A percentile compares a stretch with the other conserved stretches of the same genome.
Evolutionary conservation across 2,888 invertebrate genomes (phyloP).

Genomic region (Subacronicta megacephala): DNA sequence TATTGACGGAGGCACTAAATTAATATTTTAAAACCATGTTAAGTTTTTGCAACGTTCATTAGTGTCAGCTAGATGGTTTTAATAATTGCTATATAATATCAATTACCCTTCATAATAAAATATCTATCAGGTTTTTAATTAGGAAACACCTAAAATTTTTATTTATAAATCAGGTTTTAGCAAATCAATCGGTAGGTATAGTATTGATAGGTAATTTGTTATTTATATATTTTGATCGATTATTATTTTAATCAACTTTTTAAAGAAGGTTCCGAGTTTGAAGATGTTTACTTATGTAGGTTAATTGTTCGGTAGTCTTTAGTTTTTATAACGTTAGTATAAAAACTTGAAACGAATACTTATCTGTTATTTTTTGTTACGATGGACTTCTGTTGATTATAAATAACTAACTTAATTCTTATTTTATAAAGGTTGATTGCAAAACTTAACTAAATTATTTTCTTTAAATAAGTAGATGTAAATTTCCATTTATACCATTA

Average conservation of each 20-base stretch:
- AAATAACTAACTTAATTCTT: neutral
- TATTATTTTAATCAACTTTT: slow-evolving; percentile 43
- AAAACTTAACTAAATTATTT: too few species aligned
- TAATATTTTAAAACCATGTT: slow-evolving; percentile 35
- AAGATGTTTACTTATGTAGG: slow-evolving; percentile 28
- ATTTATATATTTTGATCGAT: slow-evolving; percentile 30
- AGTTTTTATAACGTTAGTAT: slow-evolving; percentile 10
- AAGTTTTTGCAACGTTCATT: slow-evolving; percentile 49
- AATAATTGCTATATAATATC: slow-evolving; percentile 43
- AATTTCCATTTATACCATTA: too few species aligned
- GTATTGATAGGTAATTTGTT: slow-evolving; percentile 29
- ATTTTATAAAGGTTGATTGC: neutral
- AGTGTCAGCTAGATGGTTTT: slow-evolving; percentile 42
- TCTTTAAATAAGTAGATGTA: too few species aligned
- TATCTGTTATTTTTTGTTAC: slow-evolving; percentile 10
- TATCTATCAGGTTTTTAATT: slow-evolving; percentile 39
- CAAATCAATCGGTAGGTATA: slow-evolving; percentile 11
- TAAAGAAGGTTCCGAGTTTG: slow-evolving; percentile 28
- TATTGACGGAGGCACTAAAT: slow-evolving; percentile 27
- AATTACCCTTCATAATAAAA: slow-evolving; percentile 38
- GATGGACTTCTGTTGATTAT: neutral
- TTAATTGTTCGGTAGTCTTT: slow-evolving; percentile 28
- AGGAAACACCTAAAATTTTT: slow-evolving; percentile 15
- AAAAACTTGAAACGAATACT: slow-evolving; percentile 13
- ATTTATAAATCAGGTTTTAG: slow-evolving; percentile 42